Conservation (phyloP, 53 echinoderm and acorn worm species). For the Patiria pectinifera region DNA sequence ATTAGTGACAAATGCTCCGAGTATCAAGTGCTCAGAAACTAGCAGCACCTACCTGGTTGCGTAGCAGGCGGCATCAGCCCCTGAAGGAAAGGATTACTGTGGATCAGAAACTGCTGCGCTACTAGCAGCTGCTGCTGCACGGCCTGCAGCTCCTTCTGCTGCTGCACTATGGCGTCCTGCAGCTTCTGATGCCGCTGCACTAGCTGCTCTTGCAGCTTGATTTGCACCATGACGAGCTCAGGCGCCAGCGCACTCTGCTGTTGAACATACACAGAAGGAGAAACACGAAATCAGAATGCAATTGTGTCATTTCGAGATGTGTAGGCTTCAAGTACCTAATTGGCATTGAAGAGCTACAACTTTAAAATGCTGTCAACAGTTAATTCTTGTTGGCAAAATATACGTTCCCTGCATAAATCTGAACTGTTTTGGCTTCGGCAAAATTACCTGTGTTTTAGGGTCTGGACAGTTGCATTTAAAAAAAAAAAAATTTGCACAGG, state of each 20-base stretch:
- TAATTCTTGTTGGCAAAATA: too few species aligned
- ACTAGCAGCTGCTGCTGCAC: conserved; percentile 91
- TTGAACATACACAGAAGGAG: not conserved
- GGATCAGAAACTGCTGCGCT: conserved; percentile 91
- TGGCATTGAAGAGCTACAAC: too few species aligned
- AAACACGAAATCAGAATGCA: too few species aligned
- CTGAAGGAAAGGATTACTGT: conserved; percentile 77
- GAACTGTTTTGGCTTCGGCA: too few species aligned
- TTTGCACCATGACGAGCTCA: conserved; percentile 82
- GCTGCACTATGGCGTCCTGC: conserved; percentile 87
- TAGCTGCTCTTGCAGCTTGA: conserved; percentile 94
- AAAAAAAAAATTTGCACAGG: too few species aligned
- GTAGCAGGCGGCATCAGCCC: not conserved
- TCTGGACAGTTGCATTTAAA: too few species aligned
- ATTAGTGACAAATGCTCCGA: too few species aligned
- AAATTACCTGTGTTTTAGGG: too few species aligned
- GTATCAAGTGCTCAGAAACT: too few species aligned
- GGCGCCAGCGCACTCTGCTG: conserved; percentile 63
- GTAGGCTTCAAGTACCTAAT: not conserved
- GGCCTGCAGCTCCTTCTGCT: conserved; percentile 90
- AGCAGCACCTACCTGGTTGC: conserved; percentile 17
- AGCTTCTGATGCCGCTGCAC: conserved; percentile 88
- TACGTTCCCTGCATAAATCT: too few species aligned
- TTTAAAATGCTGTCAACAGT: too few species aligned
- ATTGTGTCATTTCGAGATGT: not conserved